Evolutionary conservation across 1,140 invertebrate species (phyloP), one percentile per base, ranked within the genome.

Genomic region (Zaprionus kolodkinae): DNA sequence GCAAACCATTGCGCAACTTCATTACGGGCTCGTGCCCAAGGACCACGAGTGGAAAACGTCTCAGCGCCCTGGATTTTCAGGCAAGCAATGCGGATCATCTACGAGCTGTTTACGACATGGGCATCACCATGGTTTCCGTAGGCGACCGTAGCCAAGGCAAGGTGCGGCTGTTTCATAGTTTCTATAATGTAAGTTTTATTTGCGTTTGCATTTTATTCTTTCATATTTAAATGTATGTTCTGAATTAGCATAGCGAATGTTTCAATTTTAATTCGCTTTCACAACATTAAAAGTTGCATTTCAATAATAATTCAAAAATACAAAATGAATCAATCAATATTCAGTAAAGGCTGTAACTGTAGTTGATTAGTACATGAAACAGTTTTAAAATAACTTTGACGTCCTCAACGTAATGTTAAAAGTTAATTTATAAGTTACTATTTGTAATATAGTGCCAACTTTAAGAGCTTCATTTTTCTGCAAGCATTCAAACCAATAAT

Each of bases 81-180:
- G 95, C 97, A 57, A 96, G 95, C 76, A 99, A 99, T 94, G 94
- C 96, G n/a, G 96, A 98, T 52, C 98, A 99, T 94, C 93, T 99
- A 75, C 95, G 95, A 91, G 94, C 97, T 61, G 94, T 99, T 57
- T 95, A 96, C 74, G 95, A 97, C 92, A 99, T 99, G 98, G 99
- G 99, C 55, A 99, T 99, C 79, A 96, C 96, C 56, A 96, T 99
- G 70, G 94, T 98, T 59, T 97, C 97, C 0, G 94, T 98, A 86
- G 94, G 95, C 33, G 98, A 99, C 93, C 83, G 83, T 54, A 87
- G 80, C 65, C 83, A 87, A 88, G 98, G 98, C 45, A 93, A 97
- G 56, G 95, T 99, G 45, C 97, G 99, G 93, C 93, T 99, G 21
- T 94, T 98, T 13, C 98, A 99, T 90, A 96, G 96, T 62, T 96